Conservation (phyloP, 2,113 vertebrate genomes). For the Lampris megalopsis region DNA sequence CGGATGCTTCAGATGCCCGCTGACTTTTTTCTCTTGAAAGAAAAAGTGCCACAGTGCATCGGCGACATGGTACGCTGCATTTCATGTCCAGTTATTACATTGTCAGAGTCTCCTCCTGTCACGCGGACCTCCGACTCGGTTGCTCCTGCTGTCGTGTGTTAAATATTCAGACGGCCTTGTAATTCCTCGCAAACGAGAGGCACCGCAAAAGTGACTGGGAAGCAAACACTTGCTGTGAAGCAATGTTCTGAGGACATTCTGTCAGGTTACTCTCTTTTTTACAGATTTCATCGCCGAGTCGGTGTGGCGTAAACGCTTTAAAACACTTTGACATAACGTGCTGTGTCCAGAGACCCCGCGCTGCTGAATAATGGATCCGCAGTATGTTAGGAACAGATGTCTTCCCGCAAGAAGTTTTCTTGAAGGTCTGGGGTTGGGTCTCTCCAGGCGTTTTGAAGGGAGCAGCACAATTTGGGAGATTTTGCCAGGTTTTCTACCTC, state of each 20-base stretch:
- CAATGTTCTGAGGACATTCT: conserved; percentile 79
- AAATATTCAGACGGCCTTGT: conserved; percentile 75
- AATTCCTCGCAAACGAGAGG: conserved; percentile 59
- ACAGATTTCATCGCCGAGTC: conserved; percentile 78
- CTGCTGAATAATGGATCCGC: conserved; percentile 84
- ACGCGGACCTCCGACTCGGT: conserved; percentile 12
- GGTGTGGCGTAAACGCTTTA: conserved; percentile 81
- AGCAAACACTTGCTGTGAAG: conserved; percentile 81
- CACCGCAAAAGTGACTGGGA: conserved; percentile 71
- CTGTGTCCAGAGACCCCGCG: conserved; percentile 66
- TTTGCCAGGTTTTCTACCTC: conserved; percentile 36
- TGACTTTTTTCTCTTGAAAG: no score
- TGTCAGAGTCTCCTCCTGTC: neutral
- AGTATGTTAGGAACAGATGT: conserved; percentile 84
- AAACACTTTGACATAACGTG: conserved; percentile 83
- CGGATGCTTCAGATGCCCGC: no score
- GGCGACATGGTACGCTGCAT: neutral
- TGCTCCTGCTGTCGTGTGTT: conserved; percentile 54
- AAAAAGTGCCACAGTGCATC: neutral
- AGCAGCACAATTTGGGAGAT: conserved; percentile 45
- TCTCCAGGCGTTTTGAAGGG: conserved; percentile 37
- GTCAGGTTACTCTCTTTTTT: conserved; percentile 79
- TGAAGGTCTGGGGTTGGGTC: conserved; percentile 43
- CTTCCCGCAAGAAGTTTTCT: conserved; percentile 59
- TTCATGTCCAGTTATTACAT: neutral